Conservation (phyloP, 53 echinoderm and acorn worm species). For the Henricia sp. region DNA sequence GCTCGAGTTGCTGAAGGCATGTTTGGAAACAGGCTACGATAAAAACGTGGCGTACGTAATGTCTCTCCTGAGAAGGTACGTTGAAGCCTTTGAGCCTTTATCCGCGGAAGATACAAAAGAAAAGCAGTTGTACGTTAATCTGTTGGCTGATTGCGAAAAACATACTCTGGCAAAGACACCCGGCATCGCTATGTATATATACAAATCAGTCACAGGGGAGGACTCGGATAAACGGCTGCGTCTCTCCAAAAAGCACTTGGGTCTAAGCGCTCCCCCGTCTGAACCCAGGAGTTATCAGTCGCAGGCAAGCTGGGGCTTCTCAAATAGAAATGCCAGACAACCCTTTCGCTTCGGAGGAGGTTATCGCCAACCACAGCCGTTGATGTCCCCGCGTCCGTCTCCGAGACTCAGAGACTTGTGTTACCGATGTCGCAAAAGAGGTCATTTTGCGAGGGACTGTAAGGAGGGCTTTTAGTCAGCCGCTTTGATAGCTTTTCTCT, state of each 20-base stretch:
- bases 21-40: conserved; percentile 7
- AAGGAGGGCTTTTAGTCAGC: neutral
- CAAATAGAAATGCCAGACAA: too few relatives aligned
- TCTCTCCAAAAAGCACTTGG: neutral
- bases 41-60: conserved; percentile 4
- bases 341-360: too few relatives aligned
- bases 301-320: too few relatives aligned
- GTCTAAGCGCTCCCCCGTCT: neutral
- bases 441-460: conserved; percentile 1
- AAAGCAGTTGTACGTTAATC: conserved; percentile 10
- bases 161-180: neutral
- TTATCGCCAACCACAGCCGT: too few relatives aligned
- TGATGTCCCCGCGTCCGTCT: neutral
- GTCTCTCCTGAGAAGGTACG: neutral
- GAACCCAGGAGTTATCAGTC: too few relatives aligned
- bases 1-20: neutral
- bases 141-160: neutral
- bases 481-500: too few relatives aligned
- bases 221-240: conserved; percentile 14
- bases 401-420: neutral
- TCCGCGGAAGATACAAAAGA: conserved; percentile 5
- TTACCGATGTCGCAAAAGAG: neutral
- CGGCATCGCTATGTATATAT: conserved; percentile 5
- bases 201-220: conserved; percentile 19
- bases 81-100: neutral